phyloP scores from a whole-genome alignment of 2,797 vertebrate genomes.

The Anas capensis region DNA sequence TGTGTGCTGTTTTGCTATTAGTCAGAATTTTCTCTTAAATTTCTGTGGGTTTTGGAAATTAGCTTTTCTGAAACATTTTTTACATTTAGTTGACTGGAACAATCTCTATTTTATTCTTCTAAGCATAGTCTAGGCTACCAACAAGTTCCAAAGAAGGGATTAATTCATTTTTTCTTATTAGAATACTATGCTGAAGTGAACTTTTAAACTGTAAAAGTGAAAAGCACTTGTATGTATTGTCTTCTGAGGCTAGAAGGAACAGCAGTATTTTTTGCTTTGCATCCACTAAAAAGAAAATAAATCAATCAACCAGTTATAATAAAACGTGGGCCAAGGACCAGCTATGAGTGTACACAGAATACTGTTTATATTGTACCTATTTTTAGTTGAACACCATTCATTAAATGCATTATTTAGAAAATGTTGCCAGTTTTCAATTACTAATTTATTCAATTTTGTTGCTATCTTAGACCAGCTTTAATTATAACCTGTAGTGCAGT shows the following conservation, averaged over 20 bases:
- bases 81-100: not conserved
- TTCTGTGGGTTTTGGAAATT: not conserved
- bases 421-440: slow-evolving; percentile 8
- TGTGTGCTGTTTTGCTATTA: not conserved
- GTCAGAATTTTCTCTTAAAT: not conserved
- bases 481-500: slow-evolving; percentile 5
- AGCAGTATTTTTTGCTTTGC: not conserved
- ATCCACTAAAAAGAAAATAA: not conserved
- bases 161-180: not conserved
- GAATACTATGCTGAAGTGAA: not conserved
- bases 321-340: not conserved
- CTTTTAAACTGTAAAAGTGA: not conserved
- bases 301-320: not conserved
- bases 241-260: not conserved
- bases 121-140: not conserved
- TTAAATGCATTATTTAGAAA: slow-evolving; percentile 50
- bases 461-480: slow-evolving; percentile 29
- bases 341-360: not conserved
- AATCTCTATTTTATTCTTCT: not conserved
- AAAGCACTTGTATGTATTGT: not conserved
- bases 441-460: slow-evolving; percentile 56
- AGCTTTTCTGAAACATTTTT: not conserved
- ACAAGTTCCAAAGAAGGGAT: not conserved
- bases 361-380: not conserved
- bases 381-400: slow-evolving; percentile 10